Evolutionary conservation across 2,797 vertebrate species (phyloP).

Genomic region (Semaprochilodus insignis): DNA sequence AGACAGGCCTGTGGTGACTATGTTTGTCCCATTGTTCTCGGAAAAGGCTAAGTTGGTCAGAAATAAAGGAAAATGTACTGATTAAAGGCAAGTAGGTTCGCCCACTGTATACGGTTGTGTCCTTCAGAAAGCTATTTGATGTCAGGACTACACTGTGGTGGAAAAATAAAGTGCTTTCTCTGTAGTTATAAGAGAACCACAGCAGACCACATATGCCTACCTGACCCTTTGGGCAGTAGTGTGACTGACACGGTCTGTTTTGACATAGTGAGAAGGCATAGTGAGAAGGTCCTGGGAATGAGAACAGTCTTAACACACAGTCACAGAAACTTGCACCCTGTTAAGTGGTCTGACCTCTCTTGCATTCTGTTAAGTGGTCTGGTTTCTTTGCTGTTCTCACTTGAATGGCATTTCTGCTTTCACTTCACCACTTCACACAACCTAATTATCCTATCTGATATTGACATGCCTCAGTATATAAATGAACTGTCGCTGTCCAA

Average conservation of each 20-base stretch:
- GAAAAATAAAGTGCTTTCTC: background rate
- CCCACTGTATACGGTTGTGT: background rate
- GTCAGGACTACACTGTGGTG: background rate
- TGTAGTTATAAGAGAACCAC: background rate
- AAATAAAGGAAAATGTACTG: background rate
- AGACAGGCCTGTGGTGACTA: constrained; percentile 7
- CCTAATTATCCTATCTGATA: background rate
- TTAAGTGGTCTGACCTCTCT: constrained; percentile 48
- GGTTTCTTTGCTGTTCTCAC: constrained; percentile 45
- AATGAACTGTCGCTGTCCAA: too few species aligned
- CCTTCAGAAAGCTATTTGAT: too few species aligned
- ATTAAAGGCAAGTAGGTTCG: background rate
- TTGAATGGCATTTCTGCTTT: background rate
- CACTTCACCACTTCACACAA: constrained; percentile 1
- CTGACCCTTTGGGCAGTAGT: background rate
- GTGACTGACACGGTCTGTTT: background rate
- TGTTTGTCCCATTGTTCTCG: constrained; percentile 31
- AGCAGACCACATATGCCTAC: background rate
- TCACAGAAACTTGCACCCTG: constrained; percentile 41
- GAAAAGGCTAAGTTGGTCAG: background rate
- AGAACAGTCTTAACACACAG: constrained; percentile 25
- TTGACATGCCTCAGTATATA: background rate
- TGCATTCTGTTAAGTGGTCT: constrained; percentile 42
- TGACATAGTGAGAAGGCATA: background rate
- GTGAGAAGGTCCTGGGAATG: constrained; percentile 28